phyloP scores from a whole-genome alignment of 2,888 invertebrate genomes.

The Dusona sp. region DNA sequence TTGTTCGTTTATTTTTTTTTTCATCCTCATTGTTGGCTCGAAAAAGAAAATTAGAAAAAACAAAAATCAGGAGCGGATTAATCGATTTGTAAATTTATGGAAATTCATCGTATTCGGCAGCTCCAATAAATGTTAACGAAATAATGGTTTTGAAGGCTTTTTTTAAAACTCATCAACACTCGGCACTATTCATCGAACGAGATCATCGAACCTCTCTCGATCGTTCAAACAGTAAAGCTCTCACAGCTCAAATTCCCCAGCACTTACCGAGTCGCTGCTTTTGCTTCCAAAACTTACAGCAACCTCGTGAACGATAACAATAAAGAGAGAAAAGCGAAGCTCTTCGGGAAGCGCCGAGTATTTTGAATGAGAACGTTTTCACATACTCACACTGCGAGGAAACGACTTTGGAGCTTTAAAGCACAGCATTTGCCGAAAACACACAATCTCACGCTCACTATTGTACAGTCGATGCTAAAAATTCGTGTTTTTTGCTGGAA shows the following conservation, averaged over 20 bases:
- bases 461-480: not conserved
- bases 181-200: conserved; percentile 23
- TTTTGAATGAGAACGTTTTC: conserved; percentile 12
- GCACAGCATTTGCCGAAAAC: conserved; percentile 12
- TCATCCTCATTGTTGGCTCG: conserved; percentile 23
- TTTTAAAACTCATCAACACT: not conserved
- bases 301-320: not conserved
- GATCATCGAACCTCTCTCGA: conserved; percentile 41
- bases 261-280: conserved; percentile 32
- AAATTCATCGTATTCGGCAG: not conserved
- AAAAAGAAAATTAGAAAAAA: conserved; percentile 18
- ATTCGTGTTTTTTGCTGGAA: not conserved
- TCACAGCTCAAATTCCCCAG: conserved; percentile 12
- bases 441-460: not conserved
- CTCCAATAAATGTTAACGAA: not conserved
- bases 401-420: not conserved
- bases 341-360: not conserved
- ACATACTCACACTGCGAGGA: not conserved
- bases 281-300: conserved; percentile 19
- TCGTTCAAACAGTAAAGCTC: conserved; percentile 41
- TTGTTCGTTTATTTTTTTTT: not conserved
- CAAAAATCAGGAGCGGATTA: not conserved
- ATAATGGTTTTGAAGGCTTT: not conserved
- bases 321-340: conserved; percentile 8
- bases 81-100: not conserved